Conservation (phyloP, 1,140 invertebrate species). For the Manduca sexta region DNA sequence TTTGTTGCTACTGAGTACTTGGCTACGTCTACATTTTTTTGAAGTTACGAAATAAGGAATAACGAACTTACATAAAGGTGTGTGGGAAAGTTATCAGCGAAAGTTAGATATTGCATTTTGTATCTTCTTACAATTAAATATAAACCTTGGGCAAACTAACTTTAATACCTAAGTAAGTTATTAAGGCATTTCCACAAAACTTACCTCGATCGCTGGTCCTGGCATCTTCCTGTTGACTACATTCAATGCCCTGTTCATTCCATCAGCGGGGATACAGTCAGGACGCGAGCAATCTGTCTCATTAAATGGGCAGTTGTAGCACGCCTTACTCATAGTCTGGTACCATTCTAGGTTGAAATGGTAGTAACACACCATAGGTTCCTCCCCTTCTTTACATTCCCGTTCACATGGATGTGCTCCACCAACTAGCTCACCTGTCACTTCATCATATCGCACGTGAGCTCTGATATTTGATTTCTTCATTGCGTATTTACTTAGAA, state of each 20-base stretch:
- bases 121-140: no score
- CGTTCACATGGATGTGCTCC: slow-evolving; percentile 68
- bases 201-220: slow-evolving; percentile 87
- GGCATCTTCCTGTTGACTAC: slow-evolving; percentile 91
- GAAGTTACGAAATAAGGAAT: no score
- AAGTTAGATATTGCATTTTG: no score
- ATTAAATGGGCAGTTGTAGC: slow-evolving; percentile 87
- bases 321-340: slow-evolving; percentile 89
- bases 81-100: no score
- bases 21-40: no score
- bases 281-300: slow-evolving; percentile 82
- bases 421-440: slow-evolving; percentile 51
- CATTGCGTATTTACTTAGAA: slow-evolving; percentile 13
- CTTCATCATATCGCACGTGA: slow-evolving; percentile 55
- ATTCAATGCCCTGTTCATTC: slow-evolving; percentile 80
- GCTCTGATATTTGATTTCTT: slow-evolving; percentile 38
- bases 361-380: slow-evolving; percentile 81
- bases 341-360: slow-evolving; percentile 85
- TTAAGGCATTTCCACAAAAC: no score
- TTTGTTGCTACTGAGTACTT: no score
- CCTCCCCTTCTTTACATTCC: slow-evolving; percentile 62
- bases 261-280: slow-evolving; percentile 89
- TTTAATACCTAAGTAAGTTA: no score
- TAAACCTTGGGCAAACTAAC: no score
- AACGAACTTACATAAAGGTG: no score